Evolutionary conservation across 2,888 invertebrate genomes (phyloP), one percentile per base, ranked within the genome.

Genomic region (Diarsia rubi): DNA sequence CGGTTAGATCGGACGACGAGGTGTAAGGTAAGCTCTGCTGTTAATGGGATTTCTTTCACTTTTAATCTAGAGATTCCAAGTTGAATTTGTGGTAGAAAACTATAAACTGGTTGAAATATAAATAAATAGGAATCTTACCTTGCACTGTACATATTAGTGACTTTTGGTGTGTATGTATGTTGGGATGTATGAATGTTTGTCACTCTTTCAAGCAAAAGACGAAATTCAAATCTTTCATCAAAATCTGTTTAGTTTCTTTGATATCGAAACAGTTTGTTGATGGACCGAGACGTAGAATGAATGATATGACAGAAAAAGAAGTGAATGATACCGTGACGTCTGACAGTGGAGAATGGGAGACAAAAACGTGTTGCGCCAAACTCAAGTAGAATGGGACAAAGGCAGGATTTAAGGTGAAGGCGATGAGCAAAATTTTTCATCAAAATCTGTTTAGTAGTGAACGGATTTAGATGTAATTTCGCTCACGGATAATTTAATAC

Each of bases 1-100:
- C 31, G 63, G 69, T 76, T 72, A 49, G 52, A 9, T 52, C 42
- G 14, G 16, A 63, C 42, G 8, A 1, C 54, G 31, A 60, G 37
- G 44, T 57, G 42, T 49, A 42, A 24, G 42, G 68, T 49, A n/a
- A 62, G 60, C 78, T 69, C 21, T 44, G n/a, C n/a, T 27, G 54
- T 66, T 78, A 79, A 83, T 83, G 65, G 54, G 16, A 70, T 83
- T 78, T 78, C 31, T 69, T 65, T 78, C 8, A 11, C n/a, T 78
- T 59, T 52, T 21, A 60, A 81, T n/a, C 45, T 44, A 14, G 0
- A 67, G 19, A 54, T 31, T 31, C n/a, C 49, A 37, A 59, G 44
- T n/a, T 12, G 80, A 31, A 47, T 44, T 54, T 47, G 4, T 37
- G 9, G 16, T 47, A 42, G 24, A 47, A 0, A 66, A 16, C 3